A percentile compares a stretch with the other conserved stretches of the same genome.
Conservation (phyloP, 2,113 vertebrate species). For the Cinclus mexicanus region DNA sequence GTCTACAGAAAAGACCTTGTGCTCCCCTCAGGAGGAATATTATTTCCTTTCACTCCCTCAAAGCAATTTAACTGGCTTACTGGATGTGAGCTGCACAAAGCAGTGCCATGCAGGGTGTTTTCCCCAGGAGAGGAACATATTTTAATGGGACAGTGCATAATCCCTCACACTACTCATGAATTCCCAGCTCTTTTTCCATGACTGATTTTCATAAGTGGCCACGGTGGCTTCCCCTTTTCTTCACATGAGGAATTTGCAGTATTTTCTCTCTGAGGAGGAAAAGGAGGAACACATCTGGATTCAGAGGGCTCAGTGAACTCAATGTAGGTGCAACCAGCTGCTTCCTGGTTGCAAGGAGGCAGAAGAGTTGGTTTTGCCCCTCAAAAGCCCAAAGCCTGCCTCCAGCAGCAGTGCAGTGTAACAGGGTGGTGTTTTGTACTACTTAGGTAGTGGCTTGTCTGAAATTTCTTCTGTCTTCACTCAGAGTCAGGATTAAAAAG, state of each 20-base stretch:
- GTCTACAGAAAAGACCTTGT: not conserved
- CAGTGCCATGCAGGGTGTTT: not conserved
- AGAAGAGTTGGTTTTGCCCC: not conserved
- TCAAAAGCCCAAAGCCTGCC: not conserved
- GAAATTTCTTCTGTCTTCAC: too few relatives aligned
- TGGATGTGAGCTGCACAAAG: not conserved
- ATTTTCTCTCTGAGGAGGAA: not conserved
- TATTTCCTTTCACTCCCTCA: not conserved
- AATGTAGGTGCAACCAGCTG: not conserved
- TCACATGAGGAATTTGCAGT: not conserved
- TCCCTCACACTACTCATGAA: not conserved
- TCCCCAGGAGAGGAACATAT: not conserved
- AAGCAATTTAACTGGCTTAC: not conserved
- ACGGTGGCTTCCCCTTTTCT: accelerated
- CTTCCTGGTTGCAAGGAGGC: not conserved
- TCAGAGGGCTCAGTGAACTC: not conserved
- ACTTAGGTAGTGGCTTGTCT: too few relatives aligned
- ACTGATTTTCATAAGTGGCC: accelerated
- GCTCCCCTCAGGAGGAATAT: not conserved
- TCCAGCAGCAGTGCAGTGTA: not conserved
- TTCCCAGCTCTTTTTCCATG: not conserved
- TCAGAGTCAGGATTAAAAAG: too few relatives aligned
- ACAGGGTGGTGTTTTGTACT: too few relatives aligned
- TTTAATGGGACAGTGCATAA: not conserved
- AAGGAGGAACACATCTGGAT: not conserved